Evolutionary conservation across 2,888 invertebrate genomes (phyloP), one percentile per base, ranked within the genome.

Genomic region (Orchestes rusci): DNA sequence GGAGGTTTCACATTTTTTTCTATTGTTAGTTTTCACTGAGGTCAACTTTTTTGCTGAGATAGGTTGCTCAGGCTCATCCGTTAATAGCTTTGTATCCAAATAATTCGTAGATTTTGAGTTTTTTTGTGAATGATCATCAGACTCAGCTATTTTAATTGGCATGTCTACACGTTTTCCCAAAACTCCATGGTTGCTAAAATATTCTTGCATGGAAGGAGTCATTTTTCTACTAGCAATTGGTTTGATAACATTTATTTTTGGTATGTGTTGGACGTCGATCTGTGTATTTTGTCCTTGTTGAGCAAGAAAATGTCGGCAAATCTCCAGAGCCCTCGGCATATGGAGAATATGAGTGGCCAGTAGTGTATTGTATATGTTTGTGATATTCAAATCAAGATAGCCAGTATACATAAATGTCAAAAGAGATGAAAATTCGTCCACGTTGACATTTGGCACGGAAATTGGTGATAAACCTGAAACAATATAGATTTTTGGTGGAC

Each of bases 391-490:
- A 58, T 82, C 81, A 57, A 84, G 65, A 53, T 76, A 79, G 16
- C 84, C 84, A 4, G 83, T 82, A 65, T 84, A 83, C 81, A 84
- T 83, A 69, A 81, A 84, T 16, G 80, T 79, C 23, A 84, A 66
- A 3, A 84, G 66, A 1, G 80, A 78, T 1, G 80, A 79, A 62
- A 84, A 84, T 48, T 76, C 74, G 56, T 77, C 75, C 1, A 75
- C 69, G 46, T 74, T 75, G 3, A 77, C 70, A 60, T 76, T 77
- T 43, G 74, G 72, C 31, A 77, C 67, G 45, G 68, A 68, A 18
- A 77, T 67, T 19, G 71, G 67, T 7, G 59, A 53, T 5, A 56
- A 46, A 39, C 62, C 67, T 67, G 52, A 20, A 36, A 48, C 34
- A 42, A 30, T 7, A 43, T 16, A 16, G 27, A 20, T 18, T 36